Evolutionary conservation across 2,797 vertebrate species (phyloP).

Genomic region (Alca torda): DNA sequence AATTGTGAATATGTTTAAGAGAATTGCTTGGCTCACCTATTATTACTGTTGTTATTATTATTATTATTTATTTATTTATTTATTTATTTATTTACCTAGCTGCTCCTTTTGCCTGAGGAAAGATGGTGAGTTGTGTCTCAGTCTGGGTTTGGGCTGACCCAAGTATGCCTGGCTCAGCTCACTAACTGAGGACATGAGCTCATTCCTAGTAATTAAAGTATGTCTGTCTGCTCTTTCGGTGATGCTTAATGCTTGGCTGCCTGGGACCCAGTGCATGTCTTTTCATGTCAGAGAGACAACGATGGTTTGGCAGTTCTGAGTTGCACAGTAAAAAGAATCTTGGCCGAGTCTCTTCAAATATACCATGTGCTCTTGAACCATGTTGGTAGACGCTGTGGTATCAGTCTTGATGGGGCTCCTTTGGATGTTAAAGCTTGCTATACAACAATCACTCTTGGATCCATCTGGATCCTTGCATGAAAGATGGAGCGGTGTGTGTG

Average conservation of each 20-base stretch:
- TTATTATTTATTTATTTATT: not conserved
- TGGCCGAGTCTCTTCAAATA: not conserved
- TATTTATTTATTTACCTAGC: not conserved
- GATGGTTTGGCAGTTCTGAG: not conserved
- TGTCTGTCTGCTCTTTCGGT: not conserved
- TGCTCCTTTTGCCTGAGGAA: not conserved
- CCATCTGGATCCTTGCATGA: not conserved
- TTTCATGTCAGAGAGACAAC: not conserved
- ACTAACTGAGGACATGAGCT: not conserved
- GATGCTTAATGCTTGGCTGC: not conserved
- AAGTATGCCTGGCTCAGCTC: not conserved
- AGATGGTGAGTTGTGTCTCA: not conserved
- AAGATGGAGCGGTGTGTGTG: not conserved
- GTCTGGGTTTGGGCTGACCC: not conserved
- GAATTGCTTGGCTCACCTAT: not conserved
- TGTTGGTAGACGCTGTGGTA: not conserved
- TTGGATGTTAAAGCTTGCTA: not conserved
- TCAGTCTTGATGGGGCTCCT: not conserved
- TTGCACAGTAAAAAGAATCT: not conserved
- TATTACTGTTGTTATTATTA: not conserved
- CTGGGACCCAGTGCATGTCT: not conserved
- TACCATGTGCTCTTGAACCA: not conserved
- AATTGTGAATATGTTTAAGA: not conserved
- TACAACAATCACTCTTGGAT: not conserved
- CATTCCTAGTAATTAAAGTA: slow-evolving; percentile 13